phyloP scores from a whole-genome alignment of 64 coral and sea anemone genomes.

The Montipora capricornis region DNA sequence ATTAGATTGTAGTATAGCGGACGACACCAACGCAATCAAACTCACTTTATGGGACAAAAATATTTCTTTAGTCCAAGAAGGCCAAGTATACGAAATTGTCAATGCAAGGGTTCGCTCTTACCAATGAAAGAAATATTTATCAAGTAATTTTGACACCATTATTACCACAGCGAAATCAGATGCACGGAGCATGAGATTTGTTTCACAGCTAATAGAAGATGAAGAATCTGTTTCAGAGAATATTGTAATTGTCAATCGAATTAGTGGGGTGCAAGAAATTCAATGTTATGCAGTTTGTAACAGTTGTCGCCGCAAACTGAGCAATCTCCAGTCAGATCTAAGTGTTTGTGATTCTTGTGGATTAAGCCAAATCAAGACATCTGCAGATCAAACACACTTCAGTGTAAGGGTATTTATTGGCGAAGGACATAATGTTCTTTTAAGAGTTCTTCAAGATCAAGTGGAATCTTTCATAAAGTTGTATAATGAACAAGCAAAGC shows the following conservation, averaged over 20 bases:
- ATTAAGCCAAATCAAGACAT: background rate
- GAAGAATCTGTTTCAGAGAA: background rate
- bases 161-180: background rate
- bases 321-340: background rate
- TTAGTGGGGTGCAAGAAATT: background rate
- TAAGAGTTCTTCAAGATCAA: background rate
- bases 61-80: background rate
- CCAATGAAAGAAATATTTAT: background rate
- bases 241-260: background rate
- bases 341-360: background rate
- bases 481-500: constrained; percentile 7
- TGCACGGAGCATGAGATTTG: background rate
- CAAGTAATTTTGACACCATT: background rate
- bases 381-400: background rate
- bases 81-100: background rate
- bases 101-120: background rate
- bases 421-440: background rate
- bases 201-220: background rate
- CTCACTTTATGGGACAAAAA: background rate
- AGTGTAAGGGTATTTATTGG: background rate
- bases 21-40: background rate
- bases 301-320: background rate
- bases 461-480: constrained; percentile 3
- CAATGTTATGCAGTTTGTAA: background rate
- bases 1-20: constrained; percentile 9